phyloP scores from a whole-genome alignment of 2,888 invertebrate genomes.

The Anthrax anthrax region DNA sequence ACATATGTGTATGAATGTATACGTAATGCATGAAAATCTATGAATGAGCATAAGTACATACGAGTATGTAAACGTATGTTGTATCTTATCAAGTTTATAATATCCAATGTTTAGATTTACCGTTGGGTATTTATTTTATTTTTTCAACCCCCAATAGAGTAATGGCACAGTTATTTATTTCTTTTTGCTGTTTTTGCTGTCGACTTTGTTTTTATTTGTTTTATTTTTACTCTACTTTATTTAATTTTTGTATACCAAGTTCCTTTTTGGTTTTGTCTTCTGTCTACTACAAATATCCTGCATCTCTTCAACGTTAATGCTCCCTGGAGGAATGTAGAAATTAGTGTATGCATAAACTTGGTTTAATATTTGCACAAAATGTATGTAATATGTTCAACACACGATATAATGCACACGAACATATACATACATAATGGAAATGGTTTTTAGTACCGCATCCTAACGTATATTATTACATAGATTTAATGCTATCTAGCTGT shows the following conservation, averaged over 20 bases:
- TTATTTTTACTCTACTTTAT: neutral
- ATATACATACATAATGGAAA: too few relatives aligned
- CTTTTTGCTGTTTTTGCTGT: conserved; percentile 2
- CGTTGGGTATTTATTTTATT: neutral
- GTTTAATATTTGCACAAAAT: neutral
- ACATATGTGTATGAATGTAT: too few relatives aligned
- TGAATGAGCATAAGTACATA: too few relatives aligned
- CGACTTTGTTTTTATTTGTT: conserved; percentile 1
- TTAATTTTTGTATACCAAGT: too few relatives aligned
- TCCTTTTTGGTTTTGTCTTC: neutral
- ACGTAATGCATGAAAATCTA: too few relatives aligned
- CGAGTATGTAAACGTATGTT: too few relatives aligned
- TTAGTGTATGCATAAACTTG: neutral
- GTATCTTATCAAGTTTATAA: too few relatives aligned
- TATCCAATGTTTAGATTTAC: too few relatives aligned
- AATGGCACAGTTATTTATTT: neutral
- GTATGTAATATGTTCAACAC: too few relatives aligned
- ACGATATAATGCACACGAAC: too few relatives aligned
- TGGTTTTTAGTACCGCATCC: neutral
- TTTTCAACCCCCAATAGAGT: neutral
- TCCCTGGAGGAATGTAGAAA: conserved; percentile 3
- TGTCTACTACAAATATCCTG: conserved; percentile 9
- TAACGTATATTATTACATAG: neutral
- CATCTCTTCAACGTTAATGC: conserved; percentile 8
- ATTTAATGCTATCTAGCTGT: too few relatives aligned